Evolutionary conservation across 2,113 vertebrate species (phyloP), one percentile per base, ranked within the genome.

Genomic region (Brachypodius melanocephalos): DNA sequence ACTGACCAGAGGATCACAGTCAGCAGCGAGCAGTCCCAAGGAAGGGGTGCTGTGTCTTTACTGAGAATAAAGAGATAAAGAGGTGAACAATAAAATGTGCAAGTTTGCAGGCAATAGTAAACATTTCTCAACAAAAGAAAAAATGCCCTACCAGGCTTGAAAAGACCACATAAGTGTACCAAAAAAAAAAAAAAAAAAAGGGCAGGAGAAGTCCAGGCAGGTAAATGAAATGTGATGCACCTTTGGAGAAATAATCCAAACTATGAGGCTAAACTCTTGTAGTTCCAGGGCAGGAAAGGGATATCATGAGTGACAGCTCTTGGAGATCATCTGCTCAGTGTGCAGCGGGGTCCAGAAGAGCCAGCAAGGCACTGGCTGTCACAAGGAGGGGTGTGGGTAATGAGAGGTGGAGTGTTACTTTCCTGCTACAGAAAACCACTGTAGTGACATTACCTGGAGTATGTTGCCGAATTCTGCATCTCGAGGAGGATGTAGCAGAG

Each of bases 401-500:
- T 0, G 0, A 79, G 9, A 48, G 26, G 10, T 34, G n/a, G 5
- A 48, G 8, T 15, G 8, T 8, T 8, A 12, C 52, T 89, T 55
- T 69, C 45, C 54, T 57, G n/a, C 57, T 34, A 3, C 24, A 59
- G 84, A 76, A 89, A 76, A 52, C 31, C n/a, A 10, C 31, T 61
- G 16, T 16, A 40, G 46, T 28, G 38, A 48, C 42, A 36, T 8
- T 43, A 24, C 7, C 5, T 55, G 26, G 17, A 68, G 29, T 12
- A 72, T 20, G 22, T 51, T 49, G 11, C 26, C 19, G 28, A 73
- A 21, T 42, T 78, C 52, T 87, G 34, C 46, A 55, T 59, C 65
- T 81, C 0, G 0, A 81, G 17, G 26, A 81, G 10, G 17, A 22
- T 49, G 19, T 5, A 66, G 51, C 1, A 7, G 10, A 74, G 42